A percentile compares a stretch with the other conserved stretches of the same genome.
phyloP scores from a whole-genome alignment of 2,888 invertebrate species.

The Branchipolynoe longqiensis region DNA sequence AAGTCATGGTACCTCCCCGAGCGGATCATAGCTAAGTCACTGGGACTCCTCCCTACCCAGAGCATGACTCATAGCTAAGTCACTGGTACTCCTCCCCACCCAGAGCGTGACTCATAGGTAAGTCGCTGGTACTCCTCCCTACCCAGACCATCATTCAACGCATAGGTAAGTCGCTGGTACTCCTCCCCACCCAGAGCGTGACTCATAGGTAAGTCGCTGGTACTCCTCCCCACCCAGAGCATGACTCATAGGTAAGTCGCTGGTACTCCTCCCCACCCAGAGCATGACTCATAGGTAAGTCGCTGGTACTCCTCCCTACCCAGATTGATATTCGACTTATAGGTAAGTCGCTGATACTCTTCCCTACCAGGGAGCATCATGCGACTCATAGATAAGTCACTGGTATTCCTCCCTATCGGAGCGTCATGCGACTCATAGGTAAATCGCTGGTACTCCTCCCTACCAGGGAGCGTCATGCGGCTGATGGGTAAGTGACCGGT shows the following conservation, averaged over 20 bases:
- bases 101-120: slow-evolving; percentile 89
- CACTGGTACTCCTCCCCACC: slow-evolving; percentile 91
- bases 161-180: slow-evolving; percentile 88
- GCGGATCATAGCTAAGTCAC: no score
- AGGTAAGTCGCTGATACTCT: slow-evolving; percentile 88
- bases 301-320: slow-evolving; percentile 91
- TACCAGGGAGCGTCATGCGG: no score
- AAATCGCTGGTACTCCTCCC: slow-evolving; percentile 61
- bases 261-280: neutral
- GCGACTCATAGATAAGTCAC: slow-evolving; percentile 89
- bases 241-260: slow-evolving; percentile 86
- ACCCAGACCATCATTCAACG: slow-evolving; percentile 78
- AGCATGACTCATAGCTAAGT: slow-evolving; percentile 88
- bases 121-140: slow-evolving; percentile 84
- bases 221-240: slow-evolving; percentile 91
- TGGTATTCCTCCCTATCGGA: slow-evolving; percentile 84
- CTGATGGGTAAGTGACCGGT: slow-evolving; percentile 88
- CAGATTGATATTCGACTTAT: slow-evolving; percentile 92
- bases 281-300: no score
- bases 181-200: slow-evolving; percentile 92
- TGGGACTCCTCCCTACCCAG: slow-evolving; percentile 91
- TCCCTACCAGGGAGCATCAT: slow-evolving; percentile 91
- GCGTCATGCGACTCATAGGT: slow-evolving; percentile 88
- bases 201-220: slow-evolving; percentile 91
- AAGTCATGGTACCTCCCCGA: no score